Base-by-base conservation (phyloP, 2,888 invertebrate genomes). In the Drosophila stalkeri region DNA sequence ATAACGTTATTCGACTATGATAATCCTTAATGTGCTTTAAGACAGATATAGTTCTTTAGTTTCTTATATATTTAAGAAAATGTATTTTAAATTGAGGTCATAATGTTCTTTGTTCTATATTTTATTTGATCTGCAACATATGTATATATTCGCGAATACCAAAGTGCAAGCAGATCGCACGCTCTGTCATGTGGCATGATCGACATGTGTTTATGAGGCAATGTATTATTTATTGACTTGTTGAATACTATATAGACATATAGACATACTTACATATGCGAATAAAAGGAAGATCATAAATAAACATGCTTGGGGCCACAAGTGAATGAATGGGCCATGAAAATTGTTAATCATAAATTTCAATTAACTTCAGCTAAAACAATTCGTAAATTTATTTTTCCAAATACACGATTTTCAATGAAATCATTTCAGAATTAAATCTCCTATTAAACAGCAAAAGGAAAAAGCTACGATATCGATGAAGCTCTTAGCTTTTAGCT, bases 141-240 rank as follows among this genome's bases (percentile, higher is more conserved):
- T 33, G 9, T 9, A n/a, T 8, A 41, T 4, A 14, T 8, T 20
- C 52, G 16, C 20, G 2, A 23, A 52, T 41, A 33, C 7, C 35
- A n/a, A 35, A 46, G 49, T 55, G 47, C 14, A 47, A 12, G n/a
- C 39, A 51, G 31, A 59, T 52, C 35, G 54, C 55, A 55, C 49
- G 68, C 68, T 33, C 49, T 75, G 59, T 59, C 72, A 60, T 72
- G 67, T 64, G 46, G 64, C 61, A 60, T 64, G 72, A 77, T 77
- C 62, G 76, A 76, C 76, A 76, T 73, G 56, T 77, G 73, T 76
- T 76, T 76, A 73, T 69, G 62, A 18, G 35, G 49, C 61, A 27
- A 67, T 72, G 61, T 72, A 60, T 64, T 63, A 54, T 74, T 72
- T 72, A 67, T 72, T 67, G 52, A 35, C 41, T 41, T 64, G 18